phyloP scores from a whole-genome alignment of 2,113 vertebrate species.

The Megaleporinus macrocephalus region DNA sequence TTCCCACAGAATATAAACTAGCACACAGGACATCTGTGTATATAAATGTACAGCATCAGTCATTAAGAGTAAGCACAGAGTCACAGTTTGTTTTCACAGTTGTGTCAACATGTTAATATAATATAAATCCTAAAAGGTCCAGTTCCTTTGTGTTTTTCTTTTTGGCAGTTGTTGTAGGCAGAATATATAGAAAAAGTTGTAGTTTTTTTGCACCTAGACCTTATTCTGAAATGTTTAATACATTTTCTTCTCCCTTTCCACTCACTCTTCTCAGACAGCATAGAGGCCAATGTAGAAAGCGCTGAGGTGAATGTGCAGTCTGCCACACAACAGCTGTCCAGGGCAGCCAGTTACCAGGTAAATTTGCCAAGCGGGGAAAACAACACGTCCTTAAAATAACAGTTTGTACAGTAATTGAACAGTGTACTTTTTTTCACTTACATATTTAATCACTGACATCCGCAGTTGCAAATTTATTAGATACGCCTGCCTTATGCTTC shows the following conservation, averaged over 20 bases:
- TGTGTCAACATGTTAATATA: too few relatives aligned
- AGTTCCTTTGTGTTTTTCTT: background rate
- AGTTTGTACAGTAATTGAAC: too few relatives aligned
- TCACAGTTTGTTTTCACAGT: too few relatives aligned
- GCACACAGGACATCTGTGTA: too few relatives aligned
- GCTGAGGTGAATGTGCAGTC: slow-evolving; percentile 87
- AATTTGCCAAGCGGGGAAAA: slow-evolving; percentile 1
- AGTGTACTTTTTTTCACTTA: background rate
- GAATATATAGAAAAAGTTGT: background rate
- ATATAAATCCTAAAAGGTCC: background rate
- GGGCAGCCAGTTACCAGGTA: slow-evolving; percentile 92
- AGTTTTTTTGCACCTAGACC: background rate
- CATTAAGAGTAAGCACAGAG: too few relatives aligned
- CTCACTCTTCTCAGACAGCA: slow-evolving; percentile 84
- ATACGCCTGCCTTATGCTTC: too few relatives aligned
- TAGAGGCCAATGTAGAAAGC: slow-evolving; percentile 96
- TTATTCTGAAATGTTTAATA: too few relatives aligned
- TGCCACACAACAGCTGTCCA: slow-evolving; percentile 88
- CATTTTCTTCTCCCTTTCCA: background rate
- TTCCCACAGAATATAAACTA: too few relatives aligned
- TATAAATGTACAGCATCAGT: background rate
- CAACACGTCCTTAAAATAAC: too few relatives aligned
- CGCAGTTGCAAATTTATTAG: background rate
- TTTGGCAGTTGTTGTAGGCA: background rate
- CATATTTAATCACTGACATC: too few relatives aligned